Base-by-base conservation (phyloP, 2,113 vertebrate species). In the Gracilinanus agilis region DNA sequence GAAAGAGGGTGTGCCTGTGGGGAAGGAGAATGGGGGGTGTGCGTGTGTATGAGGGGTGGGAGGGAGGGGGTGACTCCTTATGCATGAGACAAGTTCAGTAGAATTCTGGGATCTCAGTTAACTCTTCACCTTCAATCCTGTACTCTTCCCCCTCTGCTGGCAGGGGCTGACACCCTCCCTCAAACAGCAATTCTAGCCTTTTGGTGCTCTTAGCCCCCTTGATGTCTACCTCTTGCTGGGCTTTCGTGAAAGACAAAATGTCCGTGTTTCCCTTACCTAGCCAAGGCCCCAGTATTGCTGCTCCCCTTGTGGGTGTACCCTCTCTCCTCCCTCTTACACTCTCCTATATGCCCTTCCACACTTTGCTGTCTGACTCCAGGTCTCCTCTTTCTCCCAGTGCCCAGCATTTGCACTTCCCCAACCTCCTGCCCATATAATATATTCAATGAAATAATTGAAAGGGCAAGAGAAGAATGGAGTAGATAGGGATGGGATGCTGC, bases 181-280 rank as follows among this genome's bases (percentile, higher is more conserved):
- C n/a, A 21, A 40, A 83, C 6, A 40, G n/a, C 8, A 16, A 83
- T 40, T 83, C n/a, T 93, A 94, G 96, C 90, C 95, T 94, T 49
- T 93, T 19, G 97, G 97, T 98, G 97, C 97, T 97, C 93, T 91
- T 94, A 96, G 95, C 96, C 93, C 93, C 94, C 90, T 54, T 0
- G 92, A 96, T 95, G 92, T 96, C 97, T 98, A 98, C 97, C 97
- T 98, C 97, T 98, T 91, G 94, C 91, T 97, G 97, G 97, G 96
- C 95, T 95, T 90, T 90, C 53, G 95, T 93, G 88, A 95, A 55
- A 83, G 90, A 88, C 53, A 58, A 94, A 92, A 40, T 34, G 40
- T 75, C 67, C 16, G 21, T 83, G 67, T 40, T 75, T 92, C 93
- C 92, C 75, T 54, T 54, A 53, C 90, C 54, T 29, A 54, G 53